These are phyloP conservation scores for Labrus mixtus DNA, from an alignment of 2,113 vertebrate genomes.

Conservation along the genomic window DNA sequence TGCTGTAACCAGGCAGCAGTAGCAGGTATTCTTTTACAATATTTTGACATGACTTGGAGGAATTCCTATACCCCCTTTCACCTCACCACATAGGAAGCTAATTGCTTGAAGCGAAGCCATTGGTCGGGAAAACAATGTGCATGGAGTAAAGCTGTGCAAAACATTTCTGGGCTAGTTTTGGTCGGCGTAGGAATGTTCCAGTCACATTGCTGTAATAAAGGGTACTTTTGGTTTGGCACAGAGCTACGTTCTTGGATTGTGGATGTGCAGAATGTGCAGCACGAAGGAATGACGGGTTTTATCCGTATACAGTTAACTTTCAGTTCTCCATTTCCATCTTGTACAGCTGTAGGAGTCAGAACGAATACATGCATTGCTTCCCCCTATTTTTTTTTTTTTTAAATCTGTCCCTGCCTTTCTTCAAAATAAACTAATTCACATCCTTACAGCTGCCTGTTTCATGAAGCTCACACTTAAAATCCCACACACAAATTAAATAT, in stretches of 20 bases:
- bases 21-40: neutral
- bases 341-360: neutral
- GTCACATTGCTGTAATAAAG: conserved; percentile 63
- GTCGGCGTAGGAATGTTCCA: conserved; percentile 70
- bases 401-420: neutral
- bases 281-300: conserved; percentile 25
- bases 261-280: conserved; percentile 10
- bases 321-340: neutral
- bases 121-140: conserved; percentile 37
- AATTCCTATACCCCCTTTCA: conserved; percentile 31
- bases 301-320: neutral
- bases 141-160: conserved; percentile 34
- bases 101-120: conserved; percentile 39
- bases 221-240: conserved; percentile 60
- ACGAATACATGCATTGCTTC: neutral
- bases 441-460: conserved; percentile 5
- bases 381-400: neutral
- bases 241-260: conserved; percentile 17
- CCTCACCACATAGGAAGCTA: conserved; percentile 39
- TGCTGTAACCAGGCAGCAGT: conserved; percentile 7
- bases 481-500: conserved; percentile 71
- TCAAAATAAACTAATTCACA: conserved; percentile 9
- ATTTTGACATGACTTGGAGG: conserved; percentile 24
- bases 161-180: conserved; percentile 74
- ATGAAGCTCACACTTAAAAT: conserved; percentile 29